Base-by-base conservation (phyloP, 2,797 vertebrate species). In the Epinephelus coioides region DNA sequence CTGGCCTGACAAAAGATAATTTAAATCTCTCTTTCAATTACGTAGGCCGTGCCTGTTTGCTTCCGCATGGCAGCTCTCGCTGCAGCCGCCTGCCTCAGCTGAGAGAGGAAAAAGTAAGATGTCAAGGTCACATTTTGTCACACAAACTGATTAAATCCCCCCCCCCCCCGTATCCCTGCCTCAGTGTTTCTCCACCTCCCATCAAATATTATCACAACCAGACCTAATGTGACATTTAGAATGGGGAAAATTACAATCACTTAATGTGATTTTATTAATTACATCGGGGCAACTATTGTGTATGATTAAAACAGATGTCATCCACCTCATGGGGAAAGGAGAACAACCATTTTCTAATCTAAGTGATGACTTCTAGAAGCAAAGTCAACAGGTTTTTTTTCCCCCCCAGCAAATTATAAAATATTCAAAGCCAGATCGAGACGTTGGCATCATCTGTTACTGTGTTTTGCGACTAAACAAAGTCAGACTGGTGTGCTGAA, bases 61-160 rank as follows among this genome's bases (percentile, higher is more conserved):
- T 65, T 84, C 70, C 57, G 15, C 9, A 6, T 10, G 27, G 55
- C 60, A 55, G 62, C 51, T 78, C 61, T 49, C 21, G 38, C 46
- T 57, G 62, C 67, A 62, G 34, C 50, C 23, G 69, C 76, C 34
- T 64, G 85, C 63, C 80, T 78, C 72, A 59, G 73, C 70, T 34
- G 40, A 74, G 49, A 21, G 47, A 59, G 30, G 43, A 70, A 83
- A 69, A 80, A 87, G 51, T 73, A 61, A 88, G 79, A 79, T 54
- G 82, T 91, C 88, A 90, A 93, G 89, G 88, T 93, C 85, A 88
- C 75, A 83, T 83, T 91, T 88, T 82, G 86, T 89, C 88, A 84
- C 75, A 72, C 79, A 79, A 79, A 86, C 87, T 90, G 87, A 93
- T 94, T 91, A 92, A 89, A 89, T 88, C 68, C 78, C 62, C 55